Evolutionary conservation across 2,797 vertebrate genomes (phyloP).

Genomic region (Diplodus puntazzo): DNA sequence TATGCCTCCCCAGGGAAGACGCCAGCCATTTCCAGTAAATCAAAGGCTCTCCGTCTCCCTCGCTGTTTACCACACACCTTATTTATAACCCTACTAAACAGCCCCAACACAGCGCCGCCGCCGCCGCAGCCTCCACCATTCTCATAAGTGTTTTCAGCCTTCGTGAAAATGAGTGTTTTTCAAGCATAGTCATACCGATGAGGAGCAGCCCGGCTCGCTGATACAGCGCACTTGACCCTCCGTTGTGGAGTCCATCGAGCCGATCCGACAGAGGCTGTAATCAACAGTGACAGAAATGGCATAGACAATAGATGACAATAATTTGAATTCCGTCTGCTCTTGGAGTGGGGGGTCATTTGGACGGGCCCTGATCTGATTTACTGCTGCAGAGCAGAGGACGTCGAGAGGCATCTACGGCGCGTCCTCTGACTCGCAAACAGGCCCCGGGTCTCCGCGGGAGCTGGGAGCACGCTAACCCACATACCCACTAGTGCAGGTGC

Average conservation of each 20-base stretch:
- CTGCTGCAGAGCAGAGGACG: slow-evolving; percentile 41
- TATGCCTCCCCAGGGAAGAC: slow-evolving; percentile 77
- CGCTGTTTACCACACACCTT: slow-evolving; percentile 71
- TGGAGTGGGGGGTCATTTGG: slow-evolving; percentile 43
- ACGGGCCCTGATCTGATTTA: slow-evolving; percentile 60
- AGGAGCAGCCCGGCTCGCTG: slow-evolving; percentile 35
- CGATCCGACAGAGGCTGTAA: slow-evolving; percentile 51
- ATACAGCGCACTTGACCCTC: slow-evolving; percentile 41
- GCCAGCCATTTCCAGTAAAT: slow-evolving; percentile 83
- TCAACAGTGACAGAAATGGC: slow-evolving; percentile 68
- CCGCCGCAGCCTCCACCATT: slow-evolving; percentile 30
- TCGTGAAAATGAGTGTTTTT: slow-evolving; percentile 63
- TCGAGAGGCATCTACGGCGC: slow-evolving; percentile 5
- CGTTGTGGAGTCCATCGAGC: slow-evolving; percentile 37
- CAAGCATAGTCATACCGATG: slow-evolving; percentile 43
- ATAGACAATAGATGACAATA: slow-evolving; percentile 66
- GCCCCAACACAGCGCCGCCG: slow-evolving; percentile 47
- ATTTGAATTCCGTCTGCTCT: slow-evolving; percentile 64
- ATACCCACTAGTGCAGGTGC: slow-evolving; percentile 86
- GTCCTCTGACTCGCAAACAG: slow-evolving; percentile 57
- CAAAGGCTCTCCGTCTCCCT: slow-evolving; percentile 73
- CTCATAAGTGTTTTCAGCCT: slow-evolving; percentile 72
- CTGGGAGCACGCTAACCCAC: slow-evolving; percentile 74
- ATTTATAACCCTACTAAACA: slow-evolving; percentile 80
- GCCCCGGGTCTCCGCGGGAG: slow-evolving; percentile 51